Evolutionary conservation across 1,140 invertebrate species (phyloP), one percentile per base, ranked within the genome.

Genomic region (Argopecten irradians): DNA sequence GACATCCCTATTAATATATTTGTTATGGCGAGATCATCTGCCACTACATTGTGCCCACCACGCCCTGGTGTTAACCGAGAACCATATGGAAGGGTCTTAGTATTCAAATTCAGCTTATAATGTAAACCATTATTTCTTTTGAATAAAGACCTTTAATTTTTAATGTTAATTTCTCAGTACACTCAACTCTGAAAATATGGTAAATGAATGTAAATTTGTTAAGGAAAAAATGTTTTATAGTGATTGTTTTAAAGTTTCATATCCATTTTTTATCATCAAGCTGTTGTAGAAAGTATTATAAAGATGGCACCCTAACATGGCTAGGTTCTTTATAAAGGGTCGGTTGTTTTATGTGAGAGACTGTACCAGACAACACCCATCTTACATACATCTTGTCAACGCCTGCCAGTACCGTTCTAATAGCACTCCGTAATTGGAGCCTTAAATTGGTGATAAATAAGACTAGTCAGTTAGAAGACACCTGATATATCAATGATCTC

Each of bases 381-480:
- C 28, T 28, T 71, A 71, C 55, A 71, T n/a, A 55, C 16, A 55
- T 19, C 8, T 28, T 71, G 55, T 71, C 55, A 71, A 71, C 55
- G 55, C 55, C 55, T 71, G 55, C 55, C 55, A 71, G 55, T n/a
- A 8, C 55, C 8, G 55, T 71, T 16, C 55, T 71, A 71, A 71
- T 71, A 16, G 19, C 1, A n/a, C 55, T 71, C n/a, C 11, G 55
- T 71, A 71, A 71, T 71, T 71, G 55, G 22, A 71, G 55, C n/a
- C 55, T 8, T n/a, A 71, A 71, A 71, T 71, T 71, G 55, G 55
- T 71, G 55, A 71, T 71, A 71, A 71, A 71, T 71, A 71, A 71
- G 13, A 71, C 36, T 39, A n/a, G 22, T 11, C 2, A 16, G n/a
- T 16, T 71, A 28, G 1, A 71, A 28, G 55, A 71, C 55, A 71